A percentile compares a stretch with the other conserved stretches of the same genome.
These are phyloP conservation scores for Drosophila biarmipes DNA, from an alignment of 1,140 invertebrate genomes.

Conservation along the genomic window DNA sequence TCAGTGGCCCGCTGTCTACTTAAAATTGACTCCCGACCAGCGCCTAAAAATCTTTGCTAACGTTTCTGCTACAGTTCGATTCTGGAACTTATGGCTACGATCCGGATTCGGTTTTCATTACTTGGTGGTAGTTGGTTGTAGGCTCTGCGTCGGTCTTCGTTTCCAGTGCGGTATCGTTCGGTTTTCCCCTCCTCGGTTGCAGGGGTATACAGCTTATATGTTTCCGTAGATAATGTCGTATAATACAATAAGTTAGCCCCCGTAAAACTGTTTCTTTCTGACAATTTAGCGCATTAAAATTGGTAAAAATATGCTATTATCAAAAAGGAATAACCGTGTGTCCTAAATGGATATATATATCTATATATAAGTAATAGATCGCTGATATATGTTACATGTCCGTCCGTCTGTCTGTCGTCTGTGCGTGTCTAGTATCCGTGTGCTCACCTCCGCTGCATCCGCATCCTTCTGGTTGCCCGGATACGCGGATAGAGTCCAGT, in stretches of 20 bases:
- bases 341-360: slow-evolving; percentile 49
- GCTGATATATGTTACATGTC: slow-evolving; percentile 47
- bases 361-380: slow-evolving; percentile 51
- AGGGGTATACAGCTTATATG: slow-evolving; percentile 23
- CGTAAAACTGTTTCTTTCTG: slow-evolving; percentile 45
- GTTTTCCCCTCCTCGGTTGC: slow-evolving; percentile 1
- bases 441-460: slow-evolving; percentile 7
- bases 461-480: slow-evolving; percentile 5
- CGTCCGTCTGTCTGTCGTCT: slow-evolving; percentile 25
- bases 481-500: slow-evolving; percentile 10
- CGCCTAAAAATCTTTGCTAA: slow-evolving; percentile 43
- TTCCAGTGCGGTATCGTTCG: slow-evolving; percentile 11
- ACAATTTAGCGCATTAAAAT: slow-evolving; percentile 46
- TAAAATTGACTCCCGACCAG: slow-evolving; percentile 47
- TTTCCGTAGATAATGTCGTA: slow-evolving; percentile 34
- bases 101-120: slow-evolving; percentile 8
- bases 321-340: slow-evolving; percentile 66
- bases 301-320: slow-evolving; percentile 74
- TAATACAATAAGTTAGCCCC: slow-evolving; percentile 53
- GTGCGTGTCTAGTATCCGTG: slow-evolving; percentile 18
- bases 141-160: slow-evolving; percentile 29
- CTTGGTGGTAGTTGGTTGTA: slow-evolving; percentile 36
- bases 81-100: slow-evolving; percentile 39
- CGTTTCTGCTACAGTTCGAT: slow-evolving; percentile 40
- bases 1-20: slow-evolving; percentile 21